Base-by-base conservation (phyloP, 2,113 vertebrate genomes). In the Callorhinus ursinus region DNA sequence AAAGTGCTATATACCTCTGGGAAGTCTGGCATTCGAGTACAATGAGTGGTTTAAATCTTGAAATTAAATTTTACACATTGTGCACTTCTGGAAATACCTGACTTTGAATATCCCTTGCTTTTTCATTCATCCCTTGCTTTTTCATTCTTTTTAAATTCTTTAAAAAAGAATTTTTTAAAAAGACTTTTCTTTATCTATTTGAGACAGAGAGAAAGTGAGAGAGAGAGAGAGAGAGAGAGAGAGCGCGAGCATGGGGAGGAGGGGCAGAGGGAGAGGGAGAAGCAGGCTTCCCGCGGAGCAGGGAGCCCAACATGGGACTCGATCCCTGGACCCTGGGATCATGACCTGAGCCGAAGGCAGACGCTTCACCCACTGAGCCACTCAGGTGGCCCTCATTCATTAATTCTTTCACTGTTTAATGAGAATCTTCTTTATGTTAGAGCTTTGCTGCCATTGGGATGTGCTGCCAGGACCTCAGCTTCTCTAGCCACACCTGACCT, bases 401-500 rank as follows among this genome's bases (percentile, higher is more conserved):
- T 76, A 74, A 85, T 86, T 80, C 19, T 46, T 53, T 97, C 89
- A 88, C 63, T 90, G 96, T 93, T 97, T 96, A 93, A 53, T 77
- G 33, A 82, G 61, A 74, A 74, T 8, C 31, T 42, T 89, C 87
- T 89, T 42, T 39, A 36, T 36, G 19, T 90, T 90, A 87, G 65
- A 88, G 11, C 51, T 81, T 36, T 16, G 9, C 57, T 51, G 46
- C 42, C 36, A 5, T 0, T 13, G 77, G 65, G 36, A 80, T 7
- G 11, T 88, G 14, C 7, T n/a, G 14, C 28, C 46, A 67, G 59
- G 55, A 31, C 36, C 28, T 84, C 26, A 36, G 33, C 42, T 72
- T 96, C n/a, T 36, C 46, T 51, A 15, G 21, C 31, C 71, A 74
- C 26, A 81, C 1, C 36, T 59, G 51, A 88, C 51, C 22, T 39